Evolutionary conservation across 1,140 invertebrate genomes (phyloP), one percentile per base, ranked within the genome.

Genomic region (Drosophila pandora): DNA sequence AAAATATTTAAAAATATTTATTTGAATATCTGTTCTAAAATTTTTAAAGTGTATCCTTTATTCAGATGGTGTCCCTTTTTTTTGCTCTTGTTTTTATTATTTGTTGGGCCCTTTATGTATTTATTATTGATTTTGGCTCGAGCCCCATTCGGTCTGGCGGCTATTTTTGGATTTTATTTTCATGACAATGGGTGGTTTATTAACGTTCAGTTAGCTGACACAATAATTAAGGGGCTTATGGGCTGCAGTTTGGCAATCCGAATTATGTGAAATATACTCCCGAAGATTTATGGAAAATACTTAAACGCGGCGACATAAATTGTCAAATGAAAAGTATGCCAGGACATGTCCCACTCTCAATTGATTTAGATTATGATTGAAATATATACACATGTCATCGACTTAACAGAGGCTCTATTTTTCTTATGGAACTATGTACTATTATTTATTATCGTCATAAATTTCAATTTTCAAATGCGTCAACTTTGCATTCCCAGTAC

Each of bases 151-250:
- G 67, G 64, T 41, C 32, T 13, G 52, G 43, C 43, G 37, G 64
- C 69, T 69, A 69, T 69, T 69, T 69, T 70, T 70, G 67, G 67
- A 48, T 25, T 69, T 69, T 34, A 70, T 69, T 70, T 70, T 70
- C 67, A 70, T 70, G 67, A 70, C 67, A 70, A 70, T 70, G 65
- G 64, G 62, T 69, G 67, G 63, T 69, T 70, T 70, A 70, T 70
- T 70, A 69, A 70, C 64, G 68, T 70, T 70, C 64, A 70, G 67
- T 70, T 70, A 69, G 67, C 67, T 70, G 67, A 70, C 67, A 69
- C 63, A 69, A 69, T 69, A 69, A 69, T 69, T 69, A 69, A 41
- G 65, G 63, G 43, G 10, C 65, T 69, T 69, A 69, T 25, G 50
- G 21, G 63, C 43, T 69, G 65, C 41, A 49, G 52, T 57, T 69